Percentiles rank a stretch among this genome's conserved stretches.
These are phyloP conservation scores for Mesitornis unicolor DNA, from an alignment of 2,113 vertebrate genomes.

Conservation along the genomic window DNA sequence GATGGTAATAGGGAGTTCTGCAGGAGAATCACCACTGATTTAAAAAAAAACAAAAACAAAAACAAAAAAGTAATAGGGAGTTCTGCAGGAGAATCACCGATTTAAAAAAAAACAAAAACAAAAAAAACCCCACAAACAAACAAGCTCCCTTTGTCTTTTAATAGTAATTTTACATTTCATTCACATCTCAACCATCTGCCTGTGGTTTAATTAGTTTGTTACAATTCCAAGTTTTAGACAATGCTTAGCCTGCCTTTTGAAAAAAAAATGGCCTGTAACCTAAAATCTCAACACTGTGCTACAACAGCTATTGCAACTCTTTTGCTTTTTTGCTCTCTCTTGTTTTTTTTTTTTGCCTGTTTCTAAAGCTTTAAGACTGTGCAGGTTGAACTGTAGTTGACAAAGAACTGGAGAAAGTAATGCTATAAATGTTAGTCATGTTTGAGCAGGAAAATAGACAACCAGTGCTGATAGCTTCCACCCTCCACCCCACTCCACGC, in stretches of 20 bases:
- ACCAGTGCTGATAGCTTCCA: not conserved
- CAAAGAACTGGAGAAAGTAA: not conserved
- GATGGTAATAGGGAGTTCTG: not conserved
- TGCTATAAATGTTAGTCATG: not conserved
- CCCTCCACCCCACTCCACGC: too few relatives aligned
- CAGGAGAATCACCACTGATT: rapidly evolving
- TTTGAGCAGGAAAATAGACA: not conserved
- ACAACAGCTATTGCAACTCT: not conserved
- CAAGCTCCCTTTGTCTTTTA: not conserved
- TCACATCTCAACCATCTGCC: not conserved
- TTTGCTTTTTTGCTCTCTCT: rapidly evolving
- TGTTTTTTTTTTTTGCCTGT: rapidly evolving
- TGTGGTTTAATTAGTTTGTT: not conserved
- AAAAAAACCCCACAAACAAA: not conserved
- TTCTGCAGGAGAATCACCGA: rapidly evolving
- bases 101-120: not conserved
- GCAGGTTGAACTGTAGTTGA: not conserved
- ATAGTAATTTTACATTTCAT: not conserved
- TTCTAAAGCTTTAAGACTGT: not conserved
- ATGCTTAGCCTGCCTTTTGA: not conserved
- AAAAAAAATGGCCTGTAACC: not conserved
- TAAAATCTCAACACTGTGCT: rapidly evolving
- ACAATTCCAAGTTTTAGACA: not conserved
- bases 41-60: not conserved
- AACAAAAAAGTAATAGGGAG: not conserved